Base-by-base conservation (phyloP, 2,888 invertebrate genomes). In the Morinoia aosen region DNA sequence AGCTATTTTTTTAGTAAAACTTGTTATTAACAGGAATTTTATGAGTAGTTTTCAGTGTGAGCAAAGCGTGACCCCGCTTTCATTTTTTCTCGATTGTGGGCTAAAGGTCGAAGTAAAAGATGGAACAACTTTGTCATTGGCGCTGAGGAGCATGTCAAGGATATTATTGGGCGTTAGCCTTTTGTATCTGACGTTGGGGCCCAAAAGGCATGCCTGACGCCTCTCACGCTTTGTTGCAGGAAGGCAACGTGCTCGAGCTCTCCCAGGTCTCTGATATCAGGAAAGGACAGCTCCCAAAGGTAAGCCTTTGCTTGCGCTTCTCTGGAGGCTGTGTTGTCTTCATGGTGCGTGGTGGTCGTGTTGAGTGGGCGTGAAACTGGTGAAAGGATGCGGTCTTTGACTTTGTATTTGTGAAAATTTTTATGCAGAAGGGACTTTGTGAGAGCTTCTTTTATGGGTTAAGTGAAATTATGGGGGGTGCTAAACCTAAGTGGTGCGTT, bases 221-320 rank as follows among this genome's bases (percentile, higher is more conserved):
- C 76, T 76, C 33, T 19, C 25, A 25, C 76, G 16, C 76, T 76
- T 33, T 8, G 76, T 76, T 76, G 33, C 98, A 99, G 99, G 99
- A 99, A 97, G 99, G 99, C 95, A 99, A 99, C 97, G 99, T 99
- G 97, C 98, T 99, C 97, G 99, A 99, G 97, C 98, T 99, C 97
- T 99, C 99, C 97, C 99, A 99, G 98, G 99, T 99, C 97, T 99
- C 99, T 97, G 99, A 99, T 97, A 98, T 99, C 97, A 98, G 99
- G 97, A 98, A 98, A 91, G 99, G 99, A 96, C 98, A 99, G 39
- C 97, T 99, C 97, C 99, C 99, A 95, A 99, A 98, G 98, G 99
- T 99, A 97, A 98, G 97, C 97, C 76, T 76, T 16, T 56, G 39
- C 88, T 76, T 76, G 76, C 76, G 19, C 76, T 76, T 76, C 76